Percentiles rank a stretch among this genome's conserved stretches.
Conservation (phyloP, 37 sponge, comb jelly and placozoan species). For the Geodia barretti region DNA sequence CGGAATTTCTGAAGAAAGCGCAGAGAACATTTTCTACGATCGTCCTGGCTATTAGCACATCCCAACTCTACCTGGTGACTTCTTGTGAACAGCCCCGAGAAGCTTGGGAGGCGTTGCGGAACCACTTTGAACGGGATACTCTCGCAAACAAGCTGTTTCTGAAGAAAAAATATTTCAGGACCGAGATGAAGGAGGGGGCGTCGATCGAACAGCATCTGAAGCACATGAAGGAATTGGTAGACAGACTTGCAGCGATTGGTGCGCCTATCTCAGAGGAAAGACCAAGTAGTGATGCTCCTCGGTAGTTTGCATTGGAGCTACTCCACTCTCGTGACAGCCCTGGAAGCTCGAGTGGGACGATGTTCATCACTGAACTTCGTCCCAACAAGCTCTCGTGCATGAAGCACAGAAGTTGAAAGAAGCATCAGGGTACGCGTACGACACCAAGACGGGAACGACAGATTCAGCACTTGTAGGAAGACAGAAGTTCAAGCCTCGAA, state of each 20-base stretch:
- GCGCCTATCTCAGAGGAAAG: conserved; percentile 44
- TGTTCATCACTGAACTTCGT: conserved; percentile 21
- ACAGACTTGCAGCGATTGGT: conserved; percentile 49
- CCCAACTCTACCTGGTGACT: conserved; percentile 51
- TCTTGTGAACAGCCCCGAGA: conserved; percentile 27
- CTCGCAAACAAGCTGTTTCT: conserved; percentile 55
- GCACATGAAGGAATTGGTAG: conserved; percentile 56
- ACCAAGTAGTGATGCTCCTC: conserved; percentile 46
- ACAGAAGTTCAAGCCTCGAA: too few relatives aligned
- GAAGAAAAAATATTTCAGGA: conserved; percentile 51
- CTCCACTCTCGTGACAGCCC: conserved; percentile 48
- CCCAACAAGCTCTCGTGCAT: conserved; percentile 45
- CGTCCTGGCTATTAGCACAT: conserved; percentile 34
- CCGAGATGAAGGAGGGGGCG: conserved; percentile 49
- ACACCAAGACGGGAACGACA: not conserved
- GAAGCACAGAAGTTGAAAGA: conserved; percentile 36
- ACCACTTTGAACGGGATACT: conserved; percentile 47
- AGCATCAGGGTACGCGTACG: too few relatives aligned
- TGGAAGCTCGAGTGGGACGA: conserved; percentile 43
- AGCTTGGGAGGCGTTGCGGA: conserved; percentile 17
- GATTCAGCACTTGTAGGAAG: too few relatives aligned
- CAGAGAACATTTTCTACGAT: conserved; percentile 46
- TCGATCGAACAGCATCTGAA: conserved; percentile 42
- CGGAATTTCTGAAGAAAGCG: conserved; percentile 11
- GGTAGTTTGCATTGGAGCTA: conserved; percentile 32